phyloP scores from a whole-genome alignment of 2,797 vertebrate species.

The Anableps anableps region DNA sequence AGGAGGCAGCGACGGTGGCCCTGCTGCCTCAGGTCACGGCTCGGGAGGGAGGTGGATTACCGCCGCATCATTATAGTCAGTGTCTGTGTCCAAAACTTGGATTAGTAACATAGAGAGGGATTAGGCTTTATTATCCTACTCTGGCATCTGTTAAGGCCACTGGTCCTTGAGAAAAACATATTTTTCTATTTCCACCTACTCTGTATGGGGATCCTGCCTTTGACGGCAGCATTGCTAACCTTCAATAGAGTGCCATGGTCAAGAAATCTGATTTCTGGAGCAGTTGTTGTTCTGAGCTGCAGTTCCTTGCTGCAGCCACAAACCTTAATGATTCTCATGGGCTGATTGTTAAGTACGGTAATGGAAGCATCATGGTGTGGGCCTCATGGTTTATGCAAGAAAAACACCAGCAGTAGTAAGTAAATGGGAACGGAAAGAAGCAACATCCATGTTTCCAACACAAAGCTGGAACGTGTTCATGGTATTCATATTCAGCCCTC shows the following conservation, averaged over 20 bases:
- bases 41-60: constrained; percentile 58
- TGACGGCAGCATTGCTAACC: constrained; percentile 4
- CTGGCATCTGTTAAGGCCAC: constrained; percentile 68
- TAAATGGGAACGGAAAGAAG: background rate
- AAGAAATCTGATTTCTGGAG: constrained; percentile 21
- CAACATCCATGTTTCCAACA: too few species aligned
- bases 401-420: too few species aligned
- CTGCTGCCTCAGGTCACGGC: constrained; percentile 52
- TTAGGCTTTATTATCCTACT: constrained; percentile 68
- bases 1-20: constrained; percentile 15
- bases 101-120: constrained; percentile 64
- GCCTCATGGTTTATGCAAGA: background rate
- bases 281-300: background rate
- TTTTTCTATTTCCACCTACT: constrained; percentile 59
- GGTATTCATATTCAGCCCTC: too few species aligned
- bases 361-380: too few species aligned
- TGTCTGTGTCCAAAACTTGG: constrained; percentile 67
- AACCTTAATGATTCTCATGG: background rate
- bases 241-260: constrained; percentile 29
- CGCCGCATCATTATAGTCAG: constrained; percentile 59
- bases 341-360: too few species aligned
- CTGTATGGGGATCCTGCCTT: constrained; percentile 18
- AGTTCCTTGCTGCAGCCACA: background rate
- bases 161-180: constrained; percentile 66
- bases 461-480: too few species aligned